Conservation (phyloP, 1,140 invertebrate species). For the Chelonus insularis region DNA sequence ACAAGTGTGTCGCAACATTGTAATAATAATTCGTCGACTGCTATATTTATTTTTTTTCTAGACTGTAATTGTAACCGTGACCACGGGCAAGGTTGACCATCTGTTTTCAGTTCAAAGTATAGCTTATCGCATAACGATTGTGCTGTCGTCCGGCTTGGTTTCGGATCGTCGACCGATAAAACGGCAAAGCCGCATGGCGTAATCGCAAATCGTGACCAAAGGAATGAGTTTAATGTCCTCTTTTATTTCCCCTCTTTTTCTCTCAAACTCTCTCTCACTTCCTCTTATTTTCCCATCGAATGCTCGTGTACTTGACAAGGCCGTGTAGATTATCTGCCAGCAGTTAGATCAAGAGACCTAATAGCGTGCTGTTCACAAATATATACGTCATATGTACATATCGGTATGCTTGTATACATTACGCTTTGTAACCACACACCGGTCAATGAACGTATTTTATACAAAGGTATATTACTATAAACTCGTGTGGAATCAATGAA, state of each 20-base stretch:
- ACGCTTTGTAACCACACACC: slow-evolving; percentile 23
- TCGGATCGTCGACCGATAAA: slow-evolving; percentile 43
- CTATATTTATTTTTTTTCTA: too few relatives aligned
- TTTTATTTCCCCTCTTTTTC: slow-evolving; percentile 1
- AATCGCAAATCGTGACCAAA: slow-evolving; percentile 45
- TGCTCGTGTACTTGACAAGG: slow-evolving; percentile 44
- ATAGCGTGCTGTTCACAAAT: not conserved
- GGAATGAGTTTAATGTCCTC: slow-evolving; percentile 26
- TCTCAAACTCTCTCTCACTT: slow-evolving; percentile 14
- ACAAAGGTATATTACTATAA: not conserved
- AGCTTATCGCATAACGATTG: slow-evolving; percentile 26
- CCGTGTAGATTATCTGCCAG: slow-evolving; percentile 43
- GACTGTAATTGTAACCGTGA: slow-evolving; percentile 12
- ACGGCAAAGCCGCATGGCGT: slow-evolving; percentile 35
- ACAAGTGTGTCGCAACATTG: not conserved
- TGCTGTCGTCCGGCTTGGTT: slow-evolving; percentile 26
- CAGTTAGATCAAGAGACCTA: slow-evolving; percentile 29
- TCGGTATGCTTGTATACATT: slow-evolving; percentile 22
- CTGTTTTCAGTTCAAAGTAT: slow-evolving; percentile 7
- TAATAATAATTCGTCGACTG: not conserved
- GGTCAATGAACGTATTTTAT: slow-evolving; percentile 43
- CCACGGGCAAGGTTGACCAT: slow-evolving; percentile 21
- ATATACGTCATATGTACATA: not conserved
- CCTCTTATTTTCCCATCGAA: slow-evolving; percentile 4
- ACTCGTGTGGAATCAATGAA: slow-evolving; percentile 28